Base-by-base conservation (phyloP, 1,140 invertebrate genomes). In the Drosophila elegans region DNA sequence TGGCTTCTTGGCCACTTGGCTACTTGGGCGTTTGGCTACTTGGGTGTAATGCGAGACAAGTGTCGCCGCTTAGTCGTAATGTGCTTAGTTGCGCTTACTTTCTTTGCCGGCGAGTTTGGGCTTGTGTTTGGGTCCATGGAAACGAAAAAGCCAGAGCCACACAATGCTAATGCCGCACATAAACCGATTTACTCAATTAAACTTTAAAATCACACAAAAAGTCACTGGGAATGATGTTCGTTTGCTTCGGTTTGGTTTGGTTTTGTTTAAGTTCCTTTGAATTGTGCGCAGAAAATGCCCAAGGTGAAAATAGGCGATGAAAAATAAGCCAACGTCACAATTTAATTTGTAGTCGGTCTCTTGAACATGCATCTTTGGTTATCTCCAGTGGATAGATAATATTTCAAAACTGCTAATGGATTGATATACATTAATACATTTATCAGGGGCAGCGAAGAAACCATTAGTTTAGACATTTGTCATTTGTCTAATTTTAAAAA, bases 111-210 rank as follows among this genome's bases (percentile, higher is more conserved):
- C 32, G 32, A 57, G 54, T n/a, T 21, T 21, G 16, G 16, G 16
- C 16, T 21, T 21, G 16, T 21, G 16, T 21, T 21, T 7, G 16
- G 32, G 54, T 6, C 44, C 63, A 63, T 62, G 48, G 56, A 56
- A 57, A 38, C 48, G 12, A 9, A 56, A 32, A 52, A 68, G 13
- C n/a, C 38, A 71, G 44, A 62, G 46, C 42, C 54, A 75, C 66
- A 79, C 66, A 79, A 76, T 62, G 78, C 79, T 79, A 88, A 86
- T 82, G 82, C 78, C 74, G 52, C 75, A 77, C 80, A 77, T 88
- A 88, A 88, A 89, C 83, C 83, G 83, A 83, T 88, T 88, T 83
- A 89, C 83, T 89, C 83, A 88, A 88, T 88, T 88, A 88, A 74
- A 83, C 61, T 60, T 69, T 44, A 67, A 88, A 83, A 89, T 79